Evolutionary conservation across 2,797 vertebrate genomes (phyloP), one percentile per base, ranked within the genome.

Genomic region (Syngnathus rostellatus): DNA sequence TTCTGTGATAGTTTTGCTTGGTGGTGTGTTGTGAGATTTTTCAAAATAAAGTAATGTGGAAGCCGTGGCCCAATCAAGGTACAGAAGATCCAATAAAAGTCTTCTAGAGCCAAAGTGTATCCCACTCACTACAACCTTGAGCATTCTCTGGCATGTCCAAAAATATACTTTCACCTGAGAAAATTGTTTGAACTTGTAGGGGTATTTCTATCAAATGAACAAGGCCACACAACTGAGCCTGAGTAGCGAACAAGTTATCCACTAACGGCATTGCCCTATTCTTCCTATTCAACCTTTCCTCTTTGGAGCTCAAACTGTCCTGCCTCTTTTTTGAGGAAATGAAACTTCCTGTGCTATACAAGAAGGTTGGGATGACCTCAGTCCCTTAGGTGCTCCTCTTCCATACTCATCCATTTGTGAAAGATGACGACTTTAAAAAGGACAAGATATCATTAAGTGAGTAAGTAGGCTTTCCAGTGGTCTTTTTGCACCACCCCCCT

Each of bases 341-440:
- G 31, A 31, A 83, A 83, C 85, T 87, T 89, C 79, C 79, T 87
- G 83, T 76, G 72, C 79, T 72, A 77, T 81, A 86, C 77, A 78
- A 84, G 84, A 71, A 87, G 83, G 80, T 69, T 79, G 73, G 70
- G 70, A 87, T 88, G 86, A 91, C 86, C 85, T 89, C 86, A 81
- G 85, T 89, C 89, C 86, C 89, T 65, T 53, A 81, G 86, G 88
- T 72, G 75, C 77, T 86, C 82, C 81, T 70, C 80, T 75, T 77
- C 78, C 70, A 63, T 82, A 80, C 83, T 85, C 83, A 85, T 89
- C 87, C 86, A 88, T 90, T 90, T 89, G 86, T 83, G 83, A 89
- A 89, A 72, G 81, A 89, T 88, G 88, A 90, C 75, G 83, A 90
- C 89, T 91, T 91, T 88, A 87, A 90, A 89, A 92, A 91, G 89